Conservation (phyloP, 2,113 vertebrate genomes). For the Anguilla japonica region DNA sequence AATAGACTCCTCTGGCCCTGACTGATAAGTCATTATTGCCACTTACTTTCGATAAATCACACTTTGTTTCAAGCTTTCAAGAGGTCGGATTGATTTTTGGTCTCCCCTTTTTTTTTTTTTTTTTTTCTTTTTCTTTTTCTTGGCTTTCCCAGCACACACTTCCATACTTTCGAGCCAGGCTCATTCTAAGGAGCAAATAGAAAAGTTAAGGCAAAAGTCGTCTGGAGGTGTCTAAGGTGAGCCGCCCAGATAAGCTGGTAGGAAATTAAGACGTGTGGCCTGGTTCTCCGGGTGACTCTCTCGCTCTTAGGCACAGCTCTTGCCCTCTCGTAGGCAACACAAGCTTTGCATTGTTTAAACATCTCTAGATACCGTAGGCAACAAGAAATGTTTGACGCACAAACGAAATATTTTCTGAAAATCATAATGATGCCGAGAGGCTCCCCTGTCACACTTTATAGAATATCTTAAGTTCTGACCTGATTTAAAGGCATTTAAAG, state of each 20-base stretch:
- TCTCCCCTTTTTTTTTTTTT: conserved; percentile 31
- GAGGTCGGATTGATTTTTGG: conserved; percentile 38
- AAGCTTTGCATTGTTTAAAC: neutral
- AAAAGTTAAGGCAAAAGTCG: conserved; percentile 16
- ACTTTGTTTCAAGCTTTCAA: conserved; percentile 47
- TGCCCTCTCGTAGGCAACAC: neutral
- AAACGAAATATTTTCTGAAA: neutral
- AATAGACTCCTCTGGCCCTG: conserved; percentile 63
- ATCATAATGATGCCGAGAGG: neutral
- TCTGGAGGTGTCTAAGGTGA: conserved; percentile 1
- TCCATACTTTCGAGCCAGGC: neutral
- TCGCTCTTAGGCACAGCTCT: neutral
- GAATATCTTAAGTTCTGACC: no score
- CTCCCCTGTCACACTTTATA: no score
- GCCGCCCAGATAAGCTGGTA: neutral
- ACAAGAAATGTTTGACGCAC: neutral
- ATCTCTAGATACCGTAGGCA: neutral
- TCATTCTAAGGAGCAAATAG: neutral
- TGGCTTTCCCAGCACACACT: conserved; percentile 23
- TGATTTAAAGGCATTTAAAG: no score
- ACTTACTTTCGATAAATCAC: conserved; percentile 53
- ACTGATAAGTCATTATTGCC: conserved; percentile 59
- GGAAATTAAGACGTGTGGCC: conserved; percentile 13
- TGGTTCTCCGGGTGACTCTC: neutral
- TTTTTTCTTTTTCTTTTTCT: conserved; percentile 11